Conservation (phyloP, 2,797 vertebrate genomes). For the Leptoclinus maculatus region DNA sequence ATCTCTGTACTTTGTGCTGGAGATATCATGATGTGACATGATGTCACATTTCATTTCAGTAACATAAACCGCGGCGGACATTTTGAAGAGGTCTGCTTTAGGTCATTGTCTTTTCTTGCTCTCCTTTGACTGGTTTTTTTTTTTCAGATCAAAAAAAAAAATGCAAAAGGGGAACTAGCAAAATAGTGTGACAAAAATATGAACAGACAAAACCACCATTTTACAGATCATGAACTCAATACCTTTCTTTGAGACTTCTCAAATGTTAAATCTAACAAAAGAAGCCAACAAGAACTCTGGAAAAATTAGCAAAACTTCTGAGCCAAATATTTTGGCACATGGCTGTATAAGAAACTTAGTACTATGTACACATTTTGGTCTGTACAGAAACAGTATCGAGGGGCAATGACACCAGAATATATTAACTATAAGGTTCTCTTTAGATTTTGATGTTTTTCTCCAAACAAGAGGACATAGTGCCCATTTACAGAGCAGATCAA, state of each 20-base stretch:
- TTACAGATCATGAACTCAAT: background rate
- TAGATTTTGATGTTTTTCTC: background rate
- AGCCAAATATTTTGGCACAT: background rate
- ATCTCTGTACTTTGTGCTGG: background rate
- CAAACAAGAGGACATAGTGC: background rate
- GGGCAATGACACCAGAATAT: background rate
- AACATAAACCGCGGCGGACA: background rate
- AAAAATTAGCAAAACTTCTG: background rate
- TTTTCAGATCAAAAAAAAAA: background rate
- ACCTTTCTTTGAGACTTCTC: background rate
- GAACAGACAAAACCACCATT: background rate
- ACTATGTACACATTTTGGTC: background rate
- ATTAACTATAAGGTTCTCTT: background rate
- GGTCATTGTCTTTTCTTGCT: background rate
- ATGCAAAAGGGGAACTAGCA: background rate
- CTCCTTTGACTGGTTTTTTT: background rate
- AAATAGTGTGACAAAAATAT: too few species aligned
- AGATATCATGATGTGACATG: background rate
- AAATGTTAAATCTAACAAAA: background rate
- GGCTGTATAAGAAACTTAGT: background rate
- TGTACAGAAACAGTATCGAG: background rate
- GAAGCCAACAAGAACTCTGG: background rate
- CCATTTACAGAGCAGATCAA: background rate
- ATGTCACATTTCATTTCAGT: slow-evolving; percentile 4
- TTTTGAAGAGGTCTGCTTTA: background rate